These are phyloP conservation scores for Sparus aurata DNA, from an alignment of 2,797 vertebrate species.

Conservation along the genomic window DNA sequence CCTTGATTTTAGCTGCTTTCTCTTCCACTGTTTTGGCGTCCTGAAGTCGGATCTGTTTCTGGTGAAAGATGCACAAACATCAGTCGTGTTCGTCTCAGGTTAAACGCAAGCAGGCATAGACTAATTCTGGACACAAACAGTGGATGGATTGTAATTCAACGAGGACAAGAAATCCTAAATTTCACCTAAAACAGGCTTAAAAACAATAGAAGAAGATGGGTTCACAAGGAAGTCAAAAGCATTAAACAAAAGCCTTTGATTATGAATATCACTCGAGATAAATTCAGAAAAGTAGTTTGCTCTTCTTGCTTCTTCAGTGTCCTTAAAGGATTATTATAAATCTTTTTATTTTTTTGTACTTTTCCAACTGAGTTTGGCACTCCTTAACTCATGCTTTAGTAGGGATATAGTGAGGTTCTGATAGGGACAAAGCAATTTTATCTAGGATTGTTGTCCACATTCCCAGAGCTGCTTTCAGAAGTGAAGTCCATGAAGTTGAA, in stretches of 20 bases:
- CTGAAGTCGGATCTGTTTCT: slow-evolving; percentile 94
- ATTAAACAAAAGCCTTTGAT: background rate
- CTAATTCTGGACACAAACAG: background rate
- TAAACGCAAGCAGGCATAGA: background rate
- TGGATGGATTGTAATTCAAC: background rate
- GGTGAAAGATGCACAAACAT: slow-evolving; percentile 50
- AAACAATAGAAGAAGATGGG: background rate
- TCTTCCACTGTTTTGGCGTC: slow-evolving; percentile 98
- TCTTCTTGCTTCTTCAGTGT: background rate
- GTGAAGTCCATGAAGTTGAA: background rate
- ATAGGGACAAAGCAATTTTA: background rate
- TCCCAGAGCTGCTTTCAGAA: background rate
- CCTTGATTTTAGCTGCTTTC: slow-evolving; percentile 99
- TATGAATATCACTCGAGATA: background rate
- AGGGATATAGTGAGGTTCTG: background rate
- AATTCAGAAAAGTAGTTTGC: background rate
- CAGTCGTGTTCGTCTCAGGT: background rate
- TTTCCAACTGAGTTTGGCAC: background rate
- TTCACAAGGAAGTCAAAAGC: background rate
- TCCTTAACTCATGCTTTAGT: background rate
- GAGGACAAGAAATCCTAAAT: background rate
- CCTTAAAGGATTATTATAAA: background rate
- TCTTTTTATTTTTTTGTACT: background rate
- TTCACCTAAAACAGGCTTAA: background rate
- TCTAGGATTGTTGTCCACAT: background rate